A percentile compares a stretch with the other conserved stretches of the same genome.
These are phyloP conservation scores for Sebastolobus altivelis DNA, from an alignment of 2,797 vertebrate genomes.

Conservation along the genomic window DNA sequence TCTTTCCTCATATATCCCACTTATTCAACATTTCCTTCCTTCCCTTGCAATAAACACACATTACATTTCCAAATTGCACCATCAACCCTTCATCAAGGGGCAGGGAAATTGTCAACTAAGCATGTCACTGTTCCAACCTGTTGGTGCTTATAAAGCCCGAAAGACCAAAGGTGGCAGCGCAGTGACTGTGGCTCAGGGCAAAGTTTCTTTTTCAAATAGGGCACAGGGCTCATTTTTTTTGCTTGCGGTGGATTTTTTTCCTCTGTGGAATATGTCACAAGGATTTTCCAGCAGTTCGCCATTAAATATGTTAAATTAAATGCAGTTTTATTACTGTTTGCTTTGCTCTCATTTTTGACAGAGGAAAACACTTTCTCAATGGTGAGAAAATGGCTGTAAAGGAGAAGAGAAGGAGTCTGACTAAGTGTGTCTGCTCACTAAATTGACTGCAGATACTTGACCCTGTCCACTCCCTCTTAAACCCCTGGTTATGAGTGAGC, in stretches of 20 bases:
- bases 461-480: constrained; percentile 35
- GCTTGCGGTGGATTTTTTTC: neutral
- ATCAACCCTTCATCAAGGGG: constrained; percentile 47
- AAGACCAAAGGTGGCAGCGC: constrained; percentile 64
- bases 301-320: constrained; percentile 2
- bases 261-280: constrained; percentile 10
- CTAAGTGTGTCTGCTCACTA: constrained; percentile 11
- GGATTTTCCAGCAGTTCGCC: neutral
- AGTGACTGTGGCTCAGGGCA: constrained; percentile 50
- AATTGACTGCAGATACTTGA: constrained; percentile 50
- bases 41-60: constrained; percentile 53
- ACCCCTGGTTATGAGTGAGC: constrained; percentile 20
- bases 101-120: constrained; percentile 62
- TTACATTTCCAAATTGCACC: constrained; percentile 45
- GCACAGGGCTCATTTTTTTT: constrained; percentile 30
- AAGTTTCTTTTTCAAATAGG: constrained; percentile 50
- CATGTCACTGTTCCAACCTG: constrained; percentile 39
- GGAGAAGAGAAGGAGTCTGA: constrained; percentile 10
- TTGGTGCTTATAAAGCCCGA: constrained; percentile 34
- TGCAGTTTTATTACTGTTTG: neutral
- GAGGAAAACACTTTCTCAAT: constrained; percentile 15
- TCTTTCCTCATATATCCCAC: constrained; percentile 37
- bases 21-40: constrained; percentile 61
- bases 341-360: constrained; percentile 3
- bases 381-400: neutral